Percentiles rank a stretch among this genome's conserved stretches.
Conservation (phyloP, 2,113 vertebrate species). For the Stictonetta naevosa region DNA sequence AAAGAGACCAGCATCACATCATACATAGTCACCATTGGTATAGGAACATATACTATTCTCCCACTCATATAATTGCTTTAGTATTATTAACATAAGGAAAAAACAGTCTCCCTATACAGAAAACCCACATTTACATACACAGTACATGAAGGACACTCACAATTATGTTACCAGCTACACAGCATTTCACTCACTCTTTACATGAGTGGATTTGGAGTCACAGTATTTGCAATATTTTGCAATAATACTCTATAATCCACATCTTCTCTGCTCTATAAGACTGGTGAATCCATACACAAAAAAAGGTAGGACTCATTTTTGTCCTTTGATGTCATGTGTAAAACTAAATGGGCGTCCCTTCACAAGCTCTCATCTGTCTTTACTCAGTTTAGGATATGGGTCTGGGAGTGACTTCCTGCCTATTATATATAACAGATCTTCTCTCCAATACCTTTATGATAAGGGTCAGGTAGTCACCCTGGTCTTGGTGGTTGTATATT, state of each 20-base stretch:
- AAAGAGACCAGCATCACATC: not conserved
- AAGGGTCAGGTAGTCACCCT: not conserved
- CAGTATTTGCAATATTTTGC: not conserved
- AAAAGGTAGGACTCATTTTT: not conserved
- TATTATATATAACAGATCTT: not conserved
- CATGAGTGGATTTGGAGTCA: not conserved
- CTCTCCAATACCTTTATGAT: too few relatives aligned
- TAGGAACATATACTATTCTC: not conserved
- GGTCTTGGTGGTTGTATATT: not conserved
- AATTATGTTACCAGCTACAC: not conserved
- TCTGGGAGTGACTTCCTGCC: not conserved
- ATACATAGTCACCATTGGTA: too few relatives aligned
- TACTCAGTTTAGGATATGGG: not conserved
- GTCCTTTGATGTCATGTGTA: not conserved
- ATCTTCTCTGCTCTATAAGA: not conserved
- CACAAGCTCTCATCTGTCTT: not conserved
- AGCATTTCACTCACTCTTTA: not conserved
- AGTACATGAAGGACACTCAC: fast-evolving
- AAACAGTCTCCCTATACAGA: fast-evolving
- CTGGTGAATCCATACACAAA: not conserved
- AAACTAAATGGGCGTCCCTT: not conserved
- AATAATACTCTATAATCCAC: not conserved
- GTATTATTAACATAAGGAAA: not conserved
- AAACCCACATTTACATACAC: not conserved
- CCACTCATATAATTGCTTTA: not conserved